These are phyloP conservation scores for Odocoileus hemionus DNA, from an alignment of 2,113 vertebrate genomes.

Conservation along the genomic window DNA sequence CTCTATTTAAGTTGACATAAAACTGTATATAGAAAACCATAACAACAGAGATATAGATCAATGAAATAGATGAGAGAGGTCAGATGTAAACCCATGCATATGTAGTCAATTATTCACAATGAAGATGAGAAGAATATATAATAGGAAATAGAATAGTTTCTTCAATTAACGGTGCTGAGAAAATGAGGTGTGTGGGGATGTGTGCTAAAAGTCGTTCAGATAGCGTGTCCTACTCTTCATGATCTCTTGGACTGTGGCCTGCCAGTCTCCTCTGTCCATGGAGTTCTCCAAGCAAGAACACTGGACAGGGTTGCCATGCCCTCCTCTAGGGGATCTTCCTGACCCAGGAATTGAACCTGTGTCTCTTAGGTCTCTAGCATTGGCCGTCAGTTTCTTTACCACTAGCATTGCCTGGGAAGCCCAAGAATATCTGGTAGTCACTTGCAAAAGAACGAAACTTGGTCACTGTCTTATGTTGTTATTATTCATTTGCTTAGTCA, in stretches of 20 bases:
- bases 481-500: not conserved
- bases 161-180: not conserved
- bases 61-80: not conserved
- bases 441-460: not conserved
- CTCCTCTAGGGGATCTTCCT: not conserved
- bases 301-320: not conserved
- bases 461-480: not conserved
- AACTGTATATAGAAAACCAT: not conserved
- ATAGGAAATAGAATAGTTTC: not conserved
- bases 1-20: not conserved
- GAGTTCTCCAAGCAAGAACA: not conserved
- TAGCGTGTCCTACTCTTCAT: not conserved
- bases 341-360: not conserved
- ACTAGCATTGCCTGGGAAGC: not conserved
- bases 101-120: not conserved
- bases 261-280: not conserved
- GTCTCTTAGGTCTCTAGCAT: not conserved
- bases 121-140: not conserved
- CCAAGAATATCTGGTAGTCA: not conserved
- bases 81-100: not conserved
- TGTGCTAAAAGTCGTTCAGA: rapidly evolving
- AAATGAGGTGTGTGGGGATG: not conserved
- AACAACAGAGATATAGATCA: not conserved
- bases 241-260: not conserved
- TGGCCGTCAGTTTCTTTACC: not conserved